Conservation (phyloP, 2,113 vertebrate genomes). For the Glaucomys volans region DNA sequence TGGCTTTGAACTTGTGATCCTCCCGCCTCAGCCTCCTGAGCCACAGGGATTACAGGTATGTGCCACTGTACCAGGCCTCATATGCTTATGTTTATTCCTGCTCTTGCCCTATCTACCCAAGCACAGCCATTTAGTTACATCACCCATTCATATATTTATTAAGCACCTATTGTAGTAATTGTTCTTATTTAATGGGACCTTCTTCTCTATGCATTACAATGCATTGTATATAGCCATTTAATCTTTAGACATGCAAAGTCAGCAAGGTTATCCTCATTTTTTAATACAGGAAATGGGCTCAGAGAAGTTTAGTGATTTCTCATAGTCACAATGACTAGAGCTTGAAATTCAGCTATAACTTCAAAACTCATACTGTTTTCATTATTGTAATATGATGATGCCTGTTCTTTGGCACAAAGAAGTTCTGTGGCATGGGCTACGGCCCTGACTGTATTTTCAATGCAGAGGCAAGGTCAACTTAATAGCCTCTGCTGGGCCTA, state of each 20-base stretch:
- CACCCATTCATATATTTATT: neutral
- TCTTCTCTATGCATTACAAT: neutral
- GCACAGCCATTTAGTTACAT: neutral
- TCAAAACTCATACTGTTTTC: neutral
- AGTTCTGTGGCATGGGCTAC: neutral
- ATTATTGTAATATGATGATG: neutral
- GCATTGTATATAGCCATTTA: neutral
- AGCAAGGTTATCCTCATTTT: neutral
- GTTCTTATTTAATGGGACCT: neutral
- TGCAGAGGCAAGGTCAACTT: neutral
- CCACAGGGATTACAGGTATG: too few species aligned
- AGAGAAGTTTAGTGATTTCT: neutral
- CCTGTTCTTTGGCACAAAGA: constrained; percentile 6
- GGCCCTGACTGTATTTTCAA: neutral
- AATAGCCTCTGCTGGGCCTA: neutral
- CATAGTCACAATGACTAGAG: neutral
- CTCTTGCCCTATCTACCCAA: neutral
- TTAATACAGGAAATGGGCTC: constrained; percentile 17
- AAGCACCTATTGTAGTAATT: neutral
- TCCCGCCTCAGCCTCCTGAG: too few species aligned
- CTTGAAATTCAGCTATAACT: constrained; percentile 14
- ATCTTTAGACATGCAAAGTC: neutral
- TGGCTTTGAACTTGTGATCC: too few species aligned
- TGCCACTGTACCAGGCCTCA: too few species aligned
- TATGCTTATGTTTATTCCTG: neutral